phyloP scores from a whole-genome alignment of 2,888 invertebrate genomes.

The Dimorphilus gyrociliatus region DNA sequence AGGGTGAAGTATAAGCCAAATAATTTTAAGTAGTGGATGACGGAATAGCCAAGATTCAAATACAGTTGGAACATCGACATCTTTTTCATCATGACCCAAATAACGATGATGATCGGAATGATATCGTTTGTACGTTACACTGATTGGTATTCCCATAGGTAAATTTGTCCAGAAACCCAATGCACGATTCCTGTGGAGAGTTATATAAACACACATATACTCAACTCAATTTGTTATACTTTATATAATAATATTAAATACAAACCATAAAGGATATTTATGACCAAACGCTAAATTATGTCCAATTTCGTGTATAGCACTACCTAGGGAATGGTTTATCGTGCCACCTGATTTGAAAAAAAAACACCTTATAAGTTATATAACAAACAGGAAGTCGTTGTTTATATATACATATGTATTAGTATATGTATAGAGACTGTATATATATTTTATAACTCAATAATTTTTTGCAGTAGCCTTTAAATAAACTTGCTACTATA shows the following conservation, averaged over 20 bases:
- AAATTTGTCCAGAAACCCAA: slow-evolving; percentile 33
- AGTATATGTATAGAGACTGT: too few species aligned
- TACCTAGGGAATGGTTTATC: slow-evolving; percentile 33
- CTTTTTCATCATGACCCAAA: slow-evolving; percentile 32
- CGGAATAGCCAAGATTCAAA: slow-evolving; percentile 30
- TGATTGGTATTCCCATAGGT: slow-evolving; percentile 31
- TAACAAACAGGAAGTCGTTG: too few species aligned
- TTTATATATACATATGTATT: too few species aligned
- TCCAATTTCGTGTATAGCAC: slow-evolving; percentile 36
- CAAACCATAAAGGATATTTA: slow-evolving; percentile 17
- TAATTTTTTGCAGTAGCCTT: too few species aligned
- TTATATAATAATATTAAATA: too few species aligned
- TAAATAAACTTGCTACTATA: too few species aligned
- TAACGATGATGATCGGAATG: slow-evolving; percentile 35
- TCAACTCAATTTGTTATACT: too few species aligned
- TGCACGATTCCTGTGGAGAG: slow-evolving; percentile 25
- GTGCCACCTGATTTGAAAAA: slow-evolving; percentile 26
- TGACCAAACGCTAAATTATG: slow-evolving; percentile 37
- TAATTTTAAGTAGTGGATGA: slow-evolving; percentile 26
- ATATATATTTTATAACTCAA: too few species aligned
- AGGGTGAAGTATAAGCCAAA: slow-evolving; percentile 33
- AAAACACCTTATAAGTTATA: too few species aligned
- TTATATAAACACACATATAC: too few species aligned
- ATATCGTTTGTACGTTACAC: slow-evolving; percentile 36
- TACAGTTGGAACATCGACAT: slow-evolving; percentile 35